Conservation (phyloP, 2,888 invertebrate species). For the Metalampra italica region DNA sequence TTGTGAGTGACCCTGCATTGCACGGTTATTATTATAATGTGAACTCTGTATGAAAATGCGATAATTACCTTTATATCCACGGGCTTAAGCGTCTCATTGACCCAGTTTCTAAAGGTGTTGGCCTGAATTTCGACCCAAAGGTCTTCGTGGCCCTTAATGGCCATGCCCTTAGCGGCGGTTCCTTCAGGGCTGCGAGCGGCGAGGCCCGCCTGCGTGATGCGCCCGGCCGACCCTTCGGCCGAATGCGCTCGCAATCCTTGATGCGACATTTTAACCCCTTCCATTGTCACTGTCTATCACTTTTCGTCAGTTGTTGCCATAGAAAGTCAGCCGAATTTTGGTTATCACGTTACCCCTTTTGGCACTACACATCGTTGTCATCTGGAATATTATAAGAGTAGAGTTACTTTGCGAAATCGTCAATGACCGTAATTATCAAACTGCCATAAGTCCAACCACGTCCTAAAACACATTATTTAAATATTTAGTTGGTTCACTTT, state of each 20-base stretch:
- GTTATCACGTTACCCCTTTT: constrained; percentile 36
- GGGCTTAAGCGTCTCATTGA: constrained; percentile 92
- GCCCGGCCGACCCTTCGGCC: constrained; percentile 78
- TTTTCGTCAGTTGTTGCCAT: constrained; percentile 18
- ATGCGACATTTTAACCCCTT: constrained; percentile 78
- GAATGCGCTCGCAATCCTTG: constrained; percentile 78
- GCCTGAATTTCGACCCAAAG: constrained; percentile 98
- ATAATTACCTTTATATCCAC: constrained; percentile 80
- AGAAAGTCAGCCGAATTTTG: constrained; percentile 21
- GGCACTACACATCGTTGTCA: constrained; percentile 43
- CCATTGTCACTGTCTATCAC: constrained; percentile 37
- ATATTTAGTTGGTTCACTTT: no score
- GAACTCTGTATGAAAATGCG: constrained; percentile 4
- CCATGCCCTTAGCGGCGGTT: constrained; percentile 96
- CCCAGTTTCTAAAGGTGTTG: constrained; percentile 98
- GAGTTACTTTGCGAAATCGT: background rate
- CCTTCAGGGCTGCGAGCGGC: constrained; percentile 94
- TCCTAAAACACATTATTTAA: no score
- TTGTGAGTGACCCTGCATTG: background rate
- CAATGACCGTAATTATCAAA: no score
- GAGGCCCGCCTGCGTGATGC: constrained; percentile 87
- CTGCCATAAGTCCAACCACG: no score
- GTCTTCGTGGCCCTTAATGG: constrained; percentile 95
- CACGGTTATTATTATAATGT: background rate
- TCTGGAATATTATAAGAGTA: constrained; percentile 31